These are phyloP conservation scores for Muntiacus muntjak DNA, from an alignment of 2,113 vertebrate species.

Conservation along the genomic window DNA sequence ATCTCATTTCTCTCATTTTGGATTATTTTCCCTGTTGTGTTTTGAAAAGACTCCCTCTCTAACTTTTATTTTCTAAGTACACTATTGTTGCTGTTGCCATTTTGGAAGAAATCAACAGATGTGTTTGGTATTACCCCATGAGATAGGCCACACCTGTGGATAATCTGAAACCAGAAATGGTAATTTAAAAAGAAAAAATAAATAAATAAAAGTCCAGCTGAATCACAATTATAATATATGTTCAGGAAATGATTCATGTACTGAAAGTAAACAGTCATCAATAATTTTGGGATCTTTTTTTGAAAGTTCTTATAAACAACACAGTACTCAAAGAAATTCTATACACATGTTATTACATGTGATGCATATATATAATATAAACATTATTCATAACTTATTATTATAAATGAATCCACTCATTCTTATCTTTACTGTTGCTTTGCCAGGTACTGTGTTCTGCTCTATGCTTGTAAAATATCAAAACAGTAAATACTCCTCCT, in stretches of 20 bases:
- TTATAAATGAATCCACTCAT: background rate
- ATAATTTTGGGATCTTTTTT: slow-evolving; percentile 47
- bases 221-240: slow-evolving; percentile 59
- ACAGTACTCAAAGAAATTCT: background rate
- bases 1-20: slow-evolving; percentile 69
- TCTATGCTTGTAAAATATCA: slow-evolving; percentile 32
- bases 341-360: background rate
- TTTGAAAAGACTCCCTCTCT: slow-evolving; percentile 52
- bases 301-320: slow-evolving; percentile 53
- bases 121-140: slow-evolving; percentile 19
- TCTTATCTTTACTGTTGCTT: background rate
- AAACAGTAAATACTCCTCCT: slow-evolving; percentile 26
- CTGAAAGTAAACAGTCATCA: slow-evolving; percentile 56
- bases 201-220: slow-evolving; percentile 41
- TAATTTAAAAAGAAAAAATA: background rate
- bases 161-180: slow-evolving; percentile 59
- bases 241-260: slow-evolving; percentile 65
- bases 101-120: slow-evolving; percentile 53
- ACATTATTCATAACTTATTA: slow-evolving; percentile 19
- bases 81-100: slow-evolving; percentile 38
- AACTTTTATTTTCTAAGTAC: slow-evolving; percentile 55
- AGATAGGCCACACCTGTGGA: slow-evolving; percentile 49
- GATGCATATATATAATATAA: background rate
- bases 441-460: background rate
- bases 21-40: slow-evolving; percentile 60